Evolutionary conservation across 2,888 invertebrate species (phyloP).

Genomic region (Xestia sexstrigata): DNA sequence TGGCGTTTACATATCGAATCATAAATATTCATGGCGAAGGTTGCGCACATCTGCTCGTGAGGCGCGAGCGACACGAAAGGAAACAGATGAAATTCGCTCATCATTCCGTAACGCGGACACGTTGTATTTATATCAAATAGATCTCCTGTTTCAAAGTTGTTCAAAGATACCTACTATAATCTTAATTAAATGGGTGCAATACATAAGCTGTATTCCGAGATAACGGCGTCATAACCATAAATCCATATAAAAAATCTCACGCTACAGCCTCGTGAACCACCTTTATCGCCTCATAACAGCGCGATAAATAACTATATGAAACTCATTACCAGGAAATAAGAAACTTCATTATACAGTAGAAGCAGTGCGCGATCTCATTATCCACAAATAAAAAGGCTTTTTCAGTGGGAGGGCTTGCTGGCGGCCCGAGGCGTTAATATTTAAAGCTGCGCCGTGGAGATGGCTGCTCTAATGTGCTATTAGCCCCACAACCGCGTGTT

Average conservation of each 20-base stretch:
- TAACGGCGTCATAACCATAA: conserved; percentile 64
- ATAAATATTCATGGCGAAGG: conserved; percentile 78
- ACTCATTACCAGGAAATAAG: conserved; percentile 82
- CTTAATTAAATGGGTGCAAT: conserved; percentile 52
- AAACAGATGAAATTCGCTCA: conserved; percentile 41
- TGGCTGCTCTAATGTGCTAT: conserved; percentile 86
- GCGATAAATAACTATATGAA: conserved; percentile 77
- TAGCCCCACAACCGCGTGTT: conserved; percentile 78
- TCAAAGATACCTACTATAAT: conserved; percentile 27
- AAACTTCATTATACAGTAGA: conserved; percentile 81
- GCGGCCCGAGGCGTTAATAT: conserved; percentile 82
- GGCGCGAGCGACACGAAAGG: conserved; percentile 46
- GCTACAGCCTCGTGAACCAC: conserved; percentile 58
- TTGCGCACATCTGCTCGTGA: conserved; percentile 70
- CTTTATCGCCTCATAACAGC: conserved; percentile 69
- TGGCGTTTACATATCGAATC: conserved; percentile 68
- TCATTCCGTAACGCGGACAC: conserved; percentile 40
- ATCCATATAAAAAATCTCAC: conserved; percentile 66
- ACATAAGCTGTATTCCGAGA: conserved; percentile 51
- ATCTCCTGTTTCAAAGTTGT: conserved; percentile 26
- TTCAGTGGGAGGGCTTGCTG: conserved; percentile 75
- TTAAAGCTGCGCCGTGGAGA: conserved; percentile 81
- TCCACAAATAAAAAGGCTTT: conserved; percentile 84
- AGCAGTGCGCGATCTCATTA: conserved; percentile 82
- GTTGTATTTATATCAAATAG: conserved; percentile 16